Conservation (phyloP, 1,140 invertebrate genomes). For the Nilaparvata lugens region DNA sequence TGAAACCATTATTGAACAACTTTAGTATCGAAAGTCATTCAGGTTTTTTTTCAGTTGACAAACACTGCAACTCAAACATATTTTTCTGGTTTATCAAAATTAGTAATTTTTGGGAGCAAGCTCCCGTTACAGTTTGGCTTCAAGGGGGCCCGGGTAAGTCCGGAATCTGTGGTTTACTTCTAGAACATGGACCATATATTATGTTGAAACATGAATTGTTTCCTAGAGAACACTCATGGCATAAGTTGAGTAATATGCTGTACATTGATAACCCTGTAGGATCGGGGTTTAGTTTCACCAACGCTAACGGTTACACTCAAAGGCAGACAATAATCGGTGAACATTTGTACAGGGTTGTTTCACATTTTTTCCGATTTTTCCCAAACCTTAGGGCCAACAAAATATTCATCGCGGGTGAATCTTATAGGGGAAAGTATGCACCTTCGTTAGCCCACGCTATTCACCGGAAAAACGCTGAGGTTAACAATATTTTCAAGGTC, state of each 20-base stretch:
- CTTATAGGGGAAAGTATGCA: conserved; percentile 78
- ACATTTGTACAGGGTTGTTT: conserved; percentile 12
- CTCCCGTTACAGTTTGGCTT: conserved; percentile 62
- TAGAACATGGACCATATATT: conserved; percentile 41
- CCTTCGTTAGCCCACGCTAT: conserved; percentile 70
- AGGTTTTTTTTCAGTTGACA: conserved; percentile 62
- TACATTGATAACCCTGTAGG: conserved; percentile 63
- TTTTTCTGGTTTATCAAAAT: conserved; percentile 75
- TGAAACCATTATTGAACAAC: conserved; percentile 11
- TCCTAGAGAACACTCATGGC: conserved; percentile 15
- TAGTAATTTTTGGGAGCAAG: conserved; percentile 32
- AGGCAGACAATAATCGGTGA: conserved; percentile 46
- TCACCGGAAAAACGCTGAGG: conserved; percentile 46
- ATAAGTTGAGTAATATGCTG: conserved; percentile 32
- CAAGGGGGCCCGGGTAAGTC: conserved; percentile 63
- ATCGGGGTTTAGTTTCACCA: conserved; percentile 55
- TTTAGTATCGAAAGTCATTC: conserved; percentile 36
- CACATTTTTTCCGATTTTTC: conserved; percentile 63
- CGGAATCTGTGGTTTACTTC: conserved; percentile 61
- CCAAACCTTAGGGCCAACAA: conserved; percentile 51
- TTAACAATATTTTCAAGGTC: conserved; percentile 37
- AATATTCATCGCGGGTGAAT: conserved; percentile 77
- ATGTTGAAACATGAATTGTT: conserved; percentile 1
- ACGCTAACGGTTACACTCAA: conserved; percentile 52
- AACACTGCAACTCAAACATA: conserved; percentile 47